Conservation (phyloP, 1,140 invertebrate genomes). For the Drosophila yakuba region DNA sequence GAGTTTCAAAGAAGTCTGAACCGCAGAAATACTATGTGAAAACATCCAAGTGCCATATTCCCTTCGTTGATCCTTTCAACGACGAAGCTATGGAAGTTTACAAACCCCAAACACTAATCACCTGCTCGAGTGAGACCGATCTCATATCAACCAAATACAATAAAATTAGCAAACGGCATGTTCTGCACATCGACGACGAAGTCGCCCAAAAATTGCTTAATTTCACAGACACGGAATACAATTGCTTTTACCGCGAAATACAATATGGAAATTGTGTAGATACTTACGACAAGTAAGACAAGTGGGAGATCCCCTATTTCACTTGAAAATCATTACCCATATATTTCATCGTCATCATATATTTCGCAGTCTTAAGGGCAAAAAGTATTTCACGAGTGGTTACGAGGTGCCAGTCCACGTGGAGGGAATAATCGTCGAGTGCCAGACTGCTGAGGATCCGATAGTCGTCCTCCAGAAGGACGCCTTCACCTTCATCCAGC, state of each 20-base stretch:
- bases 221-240: slow-evolving; percentile 15
- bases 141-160: slow-evolving; percentile 84
- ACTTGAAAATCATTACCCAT: slow-evolving; percentile 23
- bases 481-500: slow-evolving; percentile 50
- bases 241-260: slow-evolving; percentile 46
- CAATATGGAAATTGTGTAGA: background rate
- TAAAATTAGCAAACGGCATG: slow-evolving; percentile 29
- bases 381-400: slow-evolving; percentile 24
- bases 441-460: slow-evolving; percentile 30
- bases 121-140: slow-evolving; percentile 85
- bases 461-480: slow-evolving; percentile 47
- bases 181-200: slow-evolving; percentile 59
- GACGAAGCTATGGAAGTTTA: slow-evolving; percentile 87
- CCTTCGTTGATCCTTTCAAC: slow-evolving; percentile 88
- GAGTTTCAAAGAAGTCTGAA: background rate
- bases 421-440: slow-evolving; percentile 43
- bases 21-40: slow-evolving; percentile 8
- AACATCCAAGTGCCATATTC: slow-evolving; percentile 32
- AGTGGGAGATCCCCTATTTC: background rate
- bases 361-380: slow-evolving; percentile 10
- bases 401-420: slow-evolving; percentile 31
- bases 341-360: background rate
- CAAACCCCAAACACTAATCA: slow-evolving; percentile 86
- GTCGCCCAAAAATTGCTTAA: slow-evolving; percentile 63
- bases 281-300: slow-evolving; percentile 39